Conservation (phyloP, 2,113 vertebrate species). For the Corythaeola cristata region DNA sequence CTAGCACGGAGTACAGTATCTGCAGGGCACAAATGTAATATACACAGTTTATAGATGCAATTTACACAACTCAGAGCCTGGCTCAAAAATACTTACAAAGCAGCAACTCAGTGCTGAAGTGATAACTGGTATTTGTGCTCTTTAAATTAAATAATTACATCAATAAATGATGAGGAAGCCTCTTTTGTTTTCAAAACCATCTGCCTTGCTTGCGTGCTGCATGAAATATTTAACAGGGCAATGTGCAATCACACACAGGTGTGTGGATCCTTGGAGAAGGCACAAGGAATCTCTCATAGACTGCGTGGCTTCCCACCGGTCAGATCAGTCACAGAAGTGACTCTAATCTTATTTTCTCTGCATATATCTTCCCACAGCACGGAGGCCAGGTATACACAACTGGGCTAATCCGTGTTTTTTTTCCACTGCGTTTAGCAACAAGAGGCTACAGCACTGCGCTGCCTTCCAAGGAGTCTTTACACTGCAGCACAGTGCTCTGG, state of each 20-base stretch:
- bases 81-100: neutral
- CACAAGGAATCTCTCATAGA: neutral
- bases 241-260: neutral
- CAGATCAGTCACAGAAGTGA: neutral
- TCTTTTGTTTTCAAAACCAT: neutral
- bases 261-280: neutral
- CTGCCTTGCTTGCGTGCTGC: neutral
- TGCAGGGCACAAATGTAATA: neutral
- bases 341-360: neutral
- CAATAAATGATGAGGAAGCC: neutral
- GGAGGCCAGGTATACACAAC: rapidly evolving
- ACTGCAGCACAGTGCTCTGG: neutral
- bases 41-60: neutral
- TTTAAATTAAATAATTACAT: neutral
- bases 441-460: neutral
- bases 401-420: neutral
- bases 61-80: neutral
- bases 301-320: neutral
- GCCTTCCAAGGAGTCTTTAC: neutral
- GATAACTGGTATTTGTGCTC: neutral
- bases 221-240: neutral
- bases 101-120: neutral
- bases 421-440: rapidly evolving
- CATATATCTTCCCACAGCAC: rapidly evolving
- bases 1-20: neutral